phyloP scores from a whole-genome alignment of 2,113 vertebrate genomes.

The Neofelis nebulosa region DNA sequence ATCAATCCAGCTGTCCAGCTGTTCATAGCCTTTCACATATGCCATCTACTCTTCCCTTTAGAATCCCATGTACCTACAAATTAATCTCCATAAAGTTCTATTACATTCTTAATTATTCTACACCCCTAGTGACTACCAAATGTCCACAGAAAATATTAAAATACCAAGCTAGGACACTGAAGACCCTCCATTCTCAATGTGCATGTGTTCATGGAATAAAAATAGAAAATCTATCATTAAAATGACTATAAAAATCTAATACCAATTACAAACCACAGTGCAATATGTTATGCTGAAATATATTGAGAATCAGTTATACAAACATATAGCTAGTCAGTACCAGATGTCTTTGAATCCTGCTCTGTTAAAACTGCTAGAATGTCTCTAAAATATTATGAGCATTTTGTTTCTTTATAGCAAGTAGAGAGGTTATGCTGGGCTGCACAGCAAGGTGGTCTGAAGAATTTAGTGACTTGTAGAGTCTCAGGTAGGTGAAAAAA shows the following conservation, averaged over 20 bases:
- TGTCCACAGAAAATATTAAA: not conserved
- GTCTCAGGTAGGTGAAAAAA: not conserved
- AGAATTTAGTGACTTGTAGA: constrained; percentile 15
- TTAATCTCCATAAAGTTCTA: not conserved
- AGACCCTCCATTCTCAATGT: not conserved
- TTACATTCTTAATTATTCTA: not conserved
- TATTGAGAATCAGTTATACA: not conserved
- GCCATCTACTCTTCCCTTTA: not conserved
- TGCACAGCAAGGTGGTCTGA: not conserved
- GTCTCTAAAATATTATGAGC: not conserved
- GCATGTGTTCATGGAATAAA: not conserved
- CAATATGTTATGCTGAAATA: not conserved
- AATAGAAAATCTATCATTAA: constrained; percentile 19
- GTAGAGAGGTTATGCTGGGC: not conserved
- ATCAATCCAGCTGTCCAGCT: not conserved
- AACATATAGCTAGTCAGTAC: not conserved
- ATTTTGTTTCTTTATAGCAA: not conserved
- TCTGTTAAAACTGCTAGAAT: not conserved
- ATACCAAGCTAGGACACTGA: not conserved
- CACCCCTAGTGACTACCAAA: not conserved
- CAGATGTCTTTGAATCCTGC: not conserved
- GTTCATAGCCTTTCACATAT: not conserved
- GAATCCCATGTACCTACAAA: not conserved
- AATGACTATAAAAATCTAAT: not conserved
- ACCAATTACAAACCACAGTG: not conserved